phyloP scores from a whole-genome alignment of 1,140 invertebrate species.

The Venustaconcha ellipsiformis region DNA sequence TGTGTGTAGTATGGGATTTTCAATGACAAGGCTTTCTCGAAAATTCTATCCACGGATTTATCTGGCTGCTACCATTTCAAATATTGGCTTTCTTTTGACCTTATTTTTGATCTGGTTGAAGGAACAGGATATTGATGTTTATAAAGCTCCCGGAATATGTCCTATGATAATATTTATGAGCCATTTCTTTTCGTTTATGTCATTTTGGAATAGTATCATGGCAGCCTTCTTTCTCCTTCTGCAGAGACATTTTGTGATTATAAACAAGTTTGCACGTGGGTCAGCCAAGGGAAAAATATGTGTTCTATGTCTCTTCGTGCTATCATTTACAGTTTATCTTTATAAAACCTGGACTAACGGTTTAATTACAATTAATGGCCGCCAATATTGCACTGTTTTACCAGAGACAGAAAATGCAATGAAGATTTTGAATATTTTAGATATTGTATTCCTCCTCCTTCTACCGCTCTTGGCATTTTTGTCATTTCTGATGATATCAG shows the following conservation, averaged over 20 bases:
- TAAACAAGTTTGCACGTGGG: conserved; percentile 28
- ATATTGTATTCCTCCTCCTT: conserved; percentile 41
- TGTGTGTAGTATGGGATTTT: conserved; percentile 32
- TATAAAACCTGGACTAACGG: conserved; percentile 58
- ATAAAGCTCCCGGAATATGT: conserved; percentile 47
- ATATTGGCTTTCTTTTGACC: conserved; percentile 42
- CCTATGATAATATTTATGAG: conserved; percentile 50
- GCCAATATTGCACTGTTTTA: conserved; percentile 39
- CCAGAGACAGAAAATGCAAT: conserved; percentile 47
- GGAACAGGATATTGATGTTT: conserved; percentile 45
- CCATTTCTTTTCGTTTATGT: conserved; percentile 51
- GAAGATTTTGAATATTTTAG: conserved; percentile 47
- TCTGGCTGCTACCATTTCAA: conserved; percentile 41
- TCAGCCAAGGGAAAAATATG: conserved; percentile 34
- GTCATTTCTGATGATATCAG: conserved; percentile 36
- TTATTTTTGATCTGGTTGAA: conserved; percentile 49
- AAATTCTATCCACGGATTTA: conserved; percentile 49
- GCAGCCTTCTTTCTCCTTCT: conserved; percentile 34
- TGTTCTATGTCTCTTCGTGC: conserved; percentile 37
- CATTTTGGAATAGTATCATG: conserved; percentile 47
- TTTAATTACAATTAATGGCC: conserved; percentile 13
- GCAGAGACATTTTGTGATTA: conserved; percentile 17
- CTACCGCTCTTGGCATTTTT: conserved; percentile 40
- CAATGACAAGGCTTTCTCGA: conserved; percentile 38
- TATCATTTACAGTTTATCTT: conserved; percentile 48